These are phyloP conservation scores for Pyrgus malvae DNA, from an alignment of 2,888 invertebrate genomes.

Conservation along the genomic window DNA sequence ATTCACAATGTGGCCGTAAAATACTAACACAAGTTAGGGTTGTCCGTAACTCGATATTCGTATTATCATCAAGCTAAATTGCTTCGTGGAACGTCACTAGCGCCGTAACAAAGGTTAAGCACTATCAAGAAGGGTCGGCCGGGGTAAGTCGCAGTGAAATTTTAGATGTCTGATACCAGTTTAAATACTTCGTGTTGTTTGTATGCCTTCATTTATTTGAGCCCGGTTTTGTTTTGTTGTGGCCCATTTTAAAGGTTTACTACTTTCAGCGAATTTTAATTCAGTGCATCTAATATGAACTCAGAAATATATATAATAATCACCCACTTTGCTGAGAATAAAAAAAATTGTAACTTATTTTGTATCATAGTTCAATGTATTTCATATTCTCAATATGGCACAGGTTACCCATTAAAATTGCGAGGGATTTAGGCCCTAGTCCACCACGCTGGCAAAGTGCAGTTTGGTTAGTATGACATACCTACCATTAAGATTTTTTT, in stretches of 20 bases:
- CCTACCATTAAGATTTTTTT: too few relatives aligned
- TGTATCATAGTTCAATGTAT: too few relatives aligned
- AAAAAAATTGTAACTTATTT: too few relatives aligned
- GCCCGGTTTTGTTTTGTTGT: neutral
- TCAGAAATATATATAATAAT: too few relatives aligned
- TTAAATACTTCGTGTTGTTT: slow-evolving; percentile 4
- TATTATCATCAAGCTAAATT: slow-evolving; percentile 67
- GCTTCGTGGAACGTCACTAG: slow-evolving; percentile 51
- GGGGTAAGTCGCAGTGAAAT: slow-evolving; percentile 28
- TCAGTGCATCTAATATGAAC: too few relatives aligned
- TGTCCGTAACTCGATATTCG: slow-evolving; percentile 65
- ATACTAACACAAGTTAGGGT: slow-evolving; percentile 50
- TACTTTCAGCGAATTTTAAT: too few relatives aligned
- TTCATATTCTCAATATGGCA: too few relatives aligned
- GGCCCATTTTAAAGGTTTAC: neutral
- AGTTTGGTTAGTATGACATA: too few relatives aligned
- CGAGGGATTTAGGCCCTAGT: too few relatives aligned
- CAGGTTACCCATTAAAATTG: too few relatives aligned
- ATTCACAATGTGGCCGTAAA: slow-evolving; percentile 27
- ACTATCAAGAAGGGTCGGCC: slow-evolving; percentile 46
- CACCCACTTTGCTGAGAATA: too few relatives aligned
- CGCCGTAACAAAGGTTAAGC: slow-evolving; percentile 58
- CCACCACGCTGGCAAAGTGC: too few relatives aligned
- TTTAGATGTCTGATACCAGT: slow-evolving; percentile 28
- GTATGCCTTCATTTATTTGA: slow-evolving; percentile 2